Conservation (phyloP, 2,888 invertebrate species). For the Cynaeus angustus region DNA sequence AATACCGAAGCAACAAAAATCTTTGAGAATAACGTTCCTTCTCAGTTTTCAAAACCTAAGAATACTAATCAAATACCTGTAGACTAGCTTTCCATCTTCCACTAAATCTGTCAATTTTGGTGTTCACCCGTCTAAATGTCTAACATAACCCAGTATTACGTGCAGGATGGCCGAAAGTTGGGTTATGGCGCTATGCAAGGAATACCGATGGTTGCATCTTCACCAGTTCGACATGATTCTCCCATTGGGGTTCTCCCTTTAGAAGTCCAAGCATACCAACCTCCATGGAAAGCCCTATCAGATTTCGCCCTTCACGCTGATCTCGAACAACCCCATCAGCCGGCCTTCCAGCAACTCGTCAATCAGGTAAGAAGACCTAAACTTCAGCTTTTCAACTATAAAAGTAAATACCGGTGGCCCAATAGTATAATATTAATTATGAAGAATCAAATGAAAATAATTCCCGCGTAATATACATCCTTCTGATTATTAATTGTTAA, state of each 20-base stretch:
- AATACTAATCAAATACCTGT: too few species aligned
- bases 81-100: slow-evolving; percentile 1
- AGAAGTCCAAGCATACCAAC: slow-evolving; percentile 95
- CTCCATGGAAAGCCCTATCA: slow-evolving; percentile 96
- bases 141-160: slow-evolving; percentile 73
- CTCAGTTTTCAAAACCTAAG: too few species aligned
- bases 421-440: too few species aligned
- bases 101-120: neutral
- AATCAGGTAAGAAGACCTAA: slow-evolving; percentile 90
- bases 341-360: slow-evolving; percentile 97
- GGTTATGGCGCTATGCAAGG: slow-evolving; percentile 97
- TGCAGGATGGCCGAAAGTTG: slow-evolving; percentile 94
- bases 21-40: too few species aligned
- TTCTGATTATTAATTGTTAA: too few species aligned
- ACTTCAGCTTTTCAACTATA: too few species aligned
- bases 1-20: too few species aligned
- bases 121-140: slow-evolving; percentile 52
- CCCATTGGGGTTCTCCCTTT: slow-evolving; percentile 90
- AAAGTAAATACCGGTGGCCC: too few species aligned
- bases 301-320: slow-evolving; percentile 97
- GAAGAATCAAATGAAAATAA: too few species aligned
- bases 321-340: slow-evolving; percentile 90
- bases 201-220: slow-evolving; percentile 97
- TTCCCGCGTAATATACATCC: too few species aligned
- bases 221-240: slow-evolving; percentile 92